phyloP scores from a whole-genome alignment of 2,113 vertebrate species.

The Octodon degus region DNA sequence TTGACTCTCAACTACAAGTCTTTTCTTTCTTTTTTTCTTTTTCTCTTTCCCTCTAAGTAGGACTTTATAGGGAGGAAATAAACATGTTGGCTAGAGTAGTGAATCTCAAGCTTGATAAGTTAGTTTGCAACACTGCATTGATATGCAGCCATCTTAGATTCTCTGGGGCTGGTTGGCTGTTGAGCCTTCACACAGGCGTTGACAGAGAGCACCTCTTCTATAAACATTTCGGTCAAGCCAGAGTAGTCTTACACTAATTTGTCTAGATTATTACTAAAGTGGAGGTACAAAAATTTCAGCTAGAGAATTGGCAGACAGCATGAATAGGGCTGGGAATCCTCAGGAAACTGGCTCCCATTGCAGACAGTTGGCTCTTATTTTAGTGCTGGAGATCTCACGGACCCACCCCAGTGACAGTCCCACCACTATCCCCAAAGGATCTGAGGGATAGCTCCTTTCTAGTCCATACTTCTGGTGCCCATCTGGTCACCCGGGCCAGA shows the following conservation, averaged over 20 bases:
- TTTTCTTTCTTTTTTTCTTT: background rate
- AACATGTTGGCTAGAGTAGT: background rate
- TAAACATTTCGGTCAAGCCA: background rate
- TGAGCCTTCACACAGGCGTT: background rate
- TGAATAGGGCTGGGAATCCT: background rate
- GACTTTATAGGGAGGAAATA: constrained; percentile 30
- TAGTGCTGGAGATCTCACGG: background rate
- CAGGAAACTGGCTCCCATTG: background rate
- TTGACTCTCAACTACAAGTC: background rate
- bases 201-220: background rate
- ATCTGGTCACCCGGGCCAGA: background rate
- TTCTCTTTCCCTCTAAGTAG: background rate
- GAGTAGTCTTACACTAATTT: constrained; percentile 11
- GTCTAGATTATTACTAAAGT: constrained; percentile 16
- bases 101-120: background rate
- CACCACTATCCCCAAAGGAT: background rate
- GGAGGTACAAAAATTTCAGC: background rate
- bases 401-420: background rate
- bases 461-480: background rate
- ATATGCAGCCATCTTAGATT: background rate
- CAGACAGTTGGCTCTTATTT: background rate
- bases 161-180: constrained; percentile 8
- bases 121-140: background rate
- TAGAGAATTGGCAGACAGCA: background rate
- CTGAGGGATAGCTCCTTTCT: background rate